Percentiles rank a stretch among this genome's conserved stretches.
Conservation (phyloP, 1,140 invertebrate genomes). For the Yoshiicerus persimilis region DNA sequence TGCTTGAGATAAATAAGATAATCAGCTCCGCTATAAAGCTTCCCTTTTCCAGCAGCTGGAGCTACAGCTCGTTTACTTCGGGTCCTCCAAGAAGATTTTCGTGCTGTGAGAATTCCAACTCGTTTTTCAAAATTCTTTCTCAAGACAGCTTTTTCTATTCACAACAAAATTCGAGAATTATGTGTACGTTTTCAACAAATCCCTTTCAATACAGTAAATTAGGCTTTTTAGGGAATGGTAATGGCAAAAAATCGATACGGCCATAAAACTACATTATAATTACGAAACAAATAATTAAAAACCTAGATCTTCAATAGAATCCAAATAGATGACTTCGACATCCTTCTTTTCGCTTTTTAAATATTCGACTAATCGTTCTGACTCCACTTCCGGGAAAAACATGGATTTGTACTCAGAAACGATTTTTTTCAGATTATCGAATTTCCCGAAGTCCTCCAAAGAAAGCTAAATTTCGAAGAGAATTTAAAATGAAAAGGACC, state of each 20-base stretch:
- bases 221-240: no score
- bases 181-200: not conserved
- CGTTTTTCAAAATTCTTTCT: not conserved
- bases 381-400: not conserved
- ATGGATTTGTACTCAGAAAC: not conserved
- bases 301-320: not conserved
- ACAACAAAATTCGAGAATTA: not conserved
- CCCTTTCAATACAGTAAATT: no score
- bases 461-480: not conserved
- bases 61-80: not conserved
- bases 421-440: not conserved
- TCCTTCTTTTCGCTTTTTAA: not conserved
- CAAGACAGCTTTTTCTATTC: not conserved
- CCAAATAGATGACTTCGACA: not conserved
- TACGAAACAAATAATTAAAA: no score
- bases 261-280: no score
- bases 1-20: not conserved
- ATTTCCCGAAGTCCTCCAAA: not conserved
- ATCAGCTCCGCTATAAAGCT: not conserved
- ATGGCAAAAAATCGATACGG: no score
- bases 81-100: not conserved
- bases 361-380: not conserved
- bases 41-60: not conserved
- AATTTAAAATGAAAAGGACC: no score
- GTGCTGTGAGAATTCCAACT: not conserved